These are phyloP conservation scores for Heliconius himera DNA, from an alignment of 1,140 invertebrate genomes.

Conservation along the genomic window DNA sequence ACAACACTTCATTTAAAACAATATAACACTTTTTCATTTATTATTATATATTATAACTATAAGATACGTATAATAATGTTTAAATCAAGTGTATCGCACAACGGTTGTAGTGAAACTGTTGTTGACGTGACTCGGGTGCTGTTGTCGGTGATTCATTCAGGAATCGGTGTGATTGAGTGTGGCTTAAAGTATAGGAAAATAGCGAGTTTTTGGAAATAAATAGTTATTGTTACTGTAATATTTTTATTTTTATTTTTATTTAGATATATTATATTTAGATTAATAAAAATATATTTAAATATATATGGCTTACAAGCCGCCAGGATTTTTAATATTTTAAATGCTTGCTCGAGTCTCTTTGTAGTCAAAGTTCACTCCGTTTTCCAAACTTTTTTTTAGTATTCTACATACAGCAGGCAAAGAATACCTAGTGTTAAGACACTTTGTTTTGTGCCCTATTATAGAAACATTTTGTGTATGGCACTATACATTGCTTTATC, in stretches of 20 bases:
- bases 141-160: slow-evolving; percentile 34
- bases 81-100: slow-evolving; percentile 1
- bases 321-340: too few relatives aligned
- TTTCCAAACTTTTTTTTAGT: too few relatives aligned
- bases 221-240: background rate
- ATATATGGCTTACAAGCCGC: too few relatives aligned
- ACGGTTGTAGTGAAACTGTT: slow-evolving; percentile 36
- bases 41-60: background rate
- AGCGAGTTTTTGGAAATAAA: background rate
- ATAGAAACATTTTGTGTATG: too few relatives aligned
- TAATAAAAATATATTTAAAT: background rate
- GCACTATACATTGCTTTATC: too few relatives aligned
- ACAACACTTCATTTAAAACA: background rate
- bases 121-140: slow-evolving; percentile 32
- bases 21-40: background rate
- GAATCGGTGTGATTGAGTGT: slow-evolving; percentile 23
- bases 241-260: background rate
- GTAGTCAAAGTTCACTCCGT: too few relatives aligned
- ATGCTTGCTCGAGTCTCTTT: too few relatives aligned
- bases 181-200: background rate
- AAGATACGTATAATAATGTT: background rate
- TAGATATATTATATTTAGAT: background rate
- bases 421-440: too few relatives aligned
- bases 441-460: too few relatives aligned
- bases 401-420: too few relatives aligned